Evolutionary conservation across 2,888 invertebrate species (phyloP).

Genomic region (Hetaerina titia): DNA sequence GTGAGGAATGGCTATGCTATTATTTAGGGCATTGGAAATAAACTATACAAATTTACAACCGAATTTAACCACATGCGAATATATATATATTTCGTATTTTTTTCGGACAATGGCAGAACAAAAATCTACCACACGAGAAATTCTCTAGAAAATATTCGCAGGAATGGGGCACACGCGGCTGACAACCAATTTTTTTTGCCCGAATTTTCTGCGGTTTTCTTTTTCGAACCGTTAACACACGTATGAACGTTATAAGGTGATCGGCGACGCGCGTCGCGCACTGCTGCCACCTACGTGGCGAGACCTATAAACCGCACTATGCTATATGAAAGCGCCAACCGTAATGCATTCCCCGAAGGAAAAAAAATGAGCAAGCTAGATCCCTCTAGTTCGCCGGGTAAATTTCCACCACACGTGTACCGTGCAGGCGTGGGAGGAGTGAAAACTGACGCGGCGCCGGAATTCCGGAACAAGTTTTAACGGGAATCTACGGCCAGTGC

Average conservation of each 20-base stretch:
- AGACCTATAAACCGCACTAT: constrained; percentile 24
- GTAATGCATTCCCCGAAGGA: not conserved
- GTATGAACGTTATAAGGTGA: not conserved
- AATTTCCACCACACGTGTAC: not conserved
- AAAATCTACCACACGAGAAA: not conserved
- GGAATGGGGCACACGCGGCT: not conserved
- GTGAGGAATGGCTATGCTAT: not conserved
- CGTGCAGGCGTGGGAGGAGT: not conserved
- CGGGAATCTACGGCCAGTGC: constrained; percentile 13
- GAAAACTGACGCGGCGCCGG: not conserved
- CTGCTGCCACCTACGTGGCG: constrained; percentile 38
- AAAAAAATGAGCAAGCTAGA: not conserved
- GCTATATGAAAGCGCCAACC: not conserved
- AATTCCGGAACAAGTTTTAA: not conserved
- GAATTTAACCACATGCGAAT: too few species aligned
- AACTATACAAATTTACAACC: not conserved
- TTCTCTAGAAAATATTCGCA: not conserved
- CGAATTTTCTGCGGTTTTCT: not conserved
- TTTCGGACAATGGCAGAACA: not conserved
- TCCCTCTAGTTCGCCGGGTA: not conserved
- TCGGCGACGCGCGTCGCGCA: not conserved
- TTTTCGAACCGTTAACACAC: constrained; percentile 8
- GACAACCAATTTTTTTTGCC: not conserved
- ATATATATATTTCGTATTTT: too few species aligned
- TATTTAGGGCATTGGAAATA: not conserved